Conservation (phyloP, 1,140 invertebrate species). For the Drosophila mojavensis region DNA sequence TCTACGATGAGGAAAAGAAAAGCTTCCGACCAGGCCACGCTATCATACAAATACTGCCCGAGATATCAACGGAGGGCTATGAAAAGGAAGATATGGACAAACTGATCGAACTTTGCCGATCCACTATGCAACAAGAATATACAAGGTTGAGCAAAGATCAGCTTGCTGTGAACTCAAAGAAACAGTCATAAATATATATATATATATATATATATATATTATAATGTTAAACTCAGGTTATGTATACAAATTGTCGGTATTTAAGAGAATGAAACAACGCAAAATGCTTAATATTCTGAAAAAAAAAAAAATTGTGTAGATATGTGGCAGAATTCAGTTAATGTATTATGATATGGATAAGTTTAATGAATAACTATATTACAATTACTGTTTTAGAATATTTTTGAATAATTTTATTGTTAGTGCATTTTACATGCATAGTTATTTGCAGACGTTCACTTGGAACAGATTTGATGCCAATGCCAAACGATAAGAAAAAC, state of each 20-base stretch:
- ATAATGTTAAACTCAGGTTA: slow-evolving; percentile 57
- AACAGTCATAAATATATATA: slow-evolving; percentile 45
- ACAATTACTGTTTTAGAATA: slow-evolving; percentile 20
- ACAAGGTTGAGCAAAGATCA: slow-evolving; percentile 86
- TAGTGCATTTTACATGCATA: slow-evolving; percentile 43
- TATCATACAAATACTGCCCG: slow-evolving; percentile 89
- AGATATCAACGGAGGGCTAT: slow-evolving; percentile 87
- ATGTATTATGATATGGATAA: slow-evolving; percentile 45
- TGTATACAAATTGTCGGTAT: slow-evolving; percentile 26
- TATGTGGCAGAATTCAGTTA: slow-evolving; percentile 30
- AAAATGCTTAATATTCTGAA: slow-evolving; percentile 35
- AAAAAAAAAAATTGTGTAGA: slow-evolving; percentile 27
- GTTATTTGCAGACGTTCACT: not conserved
- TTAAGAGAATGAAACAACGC: slow-evolving; percentile 5
- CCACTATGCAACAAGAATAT: slow-evolving; percentile 88
- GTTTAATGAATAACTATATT: slow-evolving; percentile 19
- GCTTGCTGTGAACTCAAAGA: slow-evolving; percentile 46
- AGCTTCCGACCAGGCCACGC: slow-evolving; percentile 89
- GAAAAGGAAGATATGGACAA: slow-evolving; percentile 87
- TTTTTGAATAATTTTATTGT: slow-evolving; percentile 53
- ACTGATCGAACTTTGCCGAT: slow-evolving; percentile 88
- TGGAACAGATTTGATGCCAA: slow-evolving; percentile 39
- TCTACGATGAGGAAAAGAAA: slow-evolving; percentile 89
- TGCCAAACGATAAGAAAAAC: slow-evolving; percentile 5
- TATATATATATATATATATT: not conserved